Evolutionary conservation across 2,888 invertebrate genomes (phyloP).

Genomic region (Ariolimax columbianus): DNA sequence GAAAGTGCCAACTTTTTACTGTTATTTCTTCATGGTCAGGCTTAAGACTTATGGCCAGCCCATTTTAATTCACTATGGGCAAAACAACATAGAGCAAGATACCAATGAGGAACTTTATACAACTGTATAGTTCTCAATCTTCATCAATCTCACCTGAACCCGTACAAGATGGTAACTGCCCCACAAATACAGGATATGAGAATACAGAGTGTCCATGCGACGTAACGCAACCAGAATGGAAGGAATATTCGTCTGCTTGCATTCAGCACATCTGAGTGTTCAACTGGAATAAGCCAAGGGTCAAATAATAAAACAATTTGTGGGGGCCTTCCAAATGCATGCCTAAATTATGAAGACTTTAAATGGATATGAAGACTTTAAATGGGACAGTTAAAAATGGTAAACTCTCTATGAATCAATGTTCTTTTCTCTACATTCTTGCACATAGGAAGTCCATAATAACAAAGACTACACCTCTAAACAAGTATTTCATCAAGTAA

Average conservation of each 20-base stretch:
- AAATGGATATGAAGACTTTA: not conserved
- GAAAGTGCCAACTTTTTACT: too few species aligned
- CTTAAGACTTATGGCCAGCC: too few species aligned
- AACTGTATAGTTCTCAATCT: not conserved
- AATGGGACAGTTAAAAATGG: too few species aligned
- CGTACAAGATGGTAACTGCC: slow-evolving; percentile 72
- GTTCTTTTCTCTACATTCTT: too few species aligned
- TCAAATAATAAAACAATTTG: not conserved
- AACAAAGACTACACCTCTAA: too few species aligned
- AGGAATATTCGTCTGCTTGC: slow-evolving; percentile 61
- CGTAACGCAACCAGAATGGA: slow-evolving; percentile 72
- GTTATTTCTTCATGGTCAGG: too few species aligned
- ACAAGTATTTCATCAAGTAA: too few species aligned
- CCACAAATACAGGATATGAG: slow-evolving; percentile 66
- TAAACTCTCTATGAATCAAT: too few species aligned
- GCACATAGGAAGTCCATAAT: too few species aligned
- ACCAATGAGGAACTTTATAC: too few species aligned
- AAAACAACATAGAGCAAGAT: too few species aligned
- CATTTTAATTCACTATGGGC: too few species aligned
- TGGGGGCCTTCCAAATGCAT: not conserved
- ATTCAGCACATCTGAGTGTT: slow-evolving; percentile 25
- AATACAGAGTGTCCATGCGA: slow-evolving; percentile 73
- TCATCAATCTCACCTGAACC: slow-evolving; percentile 65
- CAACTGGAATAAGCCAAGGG: slow-evolving; percentile 4
- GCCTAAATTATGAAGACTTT: not conserved